Base-by-base conservation (phyloP, 2,797 vertebrate genomes). In the Erpetoichthys calabaricus region DNA sequence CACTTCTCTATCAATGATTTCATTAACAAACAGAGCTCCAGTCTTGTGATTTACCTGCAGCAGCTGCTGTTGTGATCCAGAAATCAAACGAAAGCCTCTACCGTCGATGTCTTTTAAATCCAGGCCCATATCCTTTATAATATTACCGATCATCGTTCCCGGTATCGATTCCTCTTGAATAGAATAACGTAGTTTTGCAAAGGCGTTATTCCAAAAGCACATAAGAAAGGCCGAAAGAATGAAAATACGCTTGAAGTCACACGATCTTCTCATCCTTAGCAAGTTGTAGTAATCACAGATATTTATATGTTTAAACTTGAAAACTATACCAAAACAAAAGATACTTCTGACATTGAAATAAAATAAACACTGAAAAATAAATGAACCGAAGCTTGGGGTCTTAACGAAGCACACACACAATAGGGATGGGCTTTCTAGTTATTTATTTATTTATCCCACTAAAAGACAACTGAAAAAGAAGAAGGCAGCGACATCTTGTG, bases 1-100 rank as follows among this genome's bases (percentile, higher is more conserved):
- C 57, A 68, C 69, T 61, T 87, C 85, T 53, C 85, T 69, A 65
- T 87, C 80, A 45, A 86, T 68, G 45, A 75, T 73, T 9, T 66
- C 60, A 59, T 76, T 79, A 53, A 83, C 80, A 65, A 83, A 83
- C 62, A 88, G 64, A 5, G 82, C 62, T 2, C 86, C 85, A 56
- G 84, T 79, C 57, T 82, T 63, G 56, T 77, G 70, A 45, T 84
- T 88, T 7, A 88, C 71, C 60, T 68, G 70, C 57, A 89, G 80
- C 44, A 70, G 72, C 8, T 80, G 72, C 56, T 70, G 67, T 3
- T 62, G 65, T 3, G 62, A 64, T 3, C 73, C 65, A 45, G 78
- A 78, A 4, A 76, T 69, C 70, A 86, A 70, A 45, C 82, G 81
- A 7, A 78, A 80, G 9, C 70, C 65, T 61, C 84, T 69, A 6